phyloP scores from a whole-genome alignment of 2,113 vertebrate species.

The Phalacrocorax aristotelis region DNA sequence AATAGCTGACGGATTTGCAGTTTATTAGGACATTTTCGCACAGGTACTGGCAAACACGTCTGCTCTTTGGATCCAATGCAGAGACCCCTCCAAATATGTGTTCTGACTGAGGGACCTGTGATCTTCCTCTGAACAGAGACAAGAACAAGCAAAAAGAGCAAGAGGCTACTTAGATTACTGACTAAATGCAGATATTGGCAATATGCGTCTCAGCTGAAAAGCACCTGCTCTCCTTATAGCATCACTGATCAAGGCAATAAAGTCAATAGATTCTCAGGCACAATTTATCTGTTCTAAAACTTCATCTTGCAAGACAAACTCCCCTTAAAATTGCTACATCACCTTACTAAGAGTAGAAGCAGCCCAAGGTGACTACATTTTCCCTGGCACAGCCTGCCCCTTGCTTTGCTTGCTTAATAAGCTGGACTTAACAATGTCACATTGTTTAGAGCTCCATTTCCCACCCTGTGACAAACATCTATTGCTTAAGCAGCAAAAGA shows the following conservation, averaged over 20 bases:
- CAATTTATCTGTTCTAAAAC: not conserved
- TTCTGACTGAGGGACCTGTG: constrained; percentile 62
- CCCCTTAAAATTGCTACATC: not conserved
- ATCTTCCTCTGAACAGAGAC: constrained; percentile 70
- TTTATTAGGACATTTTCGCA: constrained; percentile 77
- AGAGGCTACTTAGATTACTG: not conserved
- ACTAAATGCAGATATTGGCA: not conserved
- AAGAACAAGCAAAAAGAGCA: not conserved
- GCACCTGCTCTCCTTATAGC: not conserved
- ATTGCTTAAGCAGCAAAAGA: not conserved
- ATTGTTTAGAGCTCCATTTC: not conserved
- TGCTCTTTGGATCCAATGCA: constrained; percentile 39
- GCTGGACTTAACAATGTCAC: not conserved
- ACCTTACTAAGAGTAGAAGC: not conserved
- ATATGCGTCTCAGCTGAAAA: not conserved
- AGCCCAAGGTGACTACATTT: not conserved
- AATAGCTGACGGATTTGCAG: constrained; percentile 84
- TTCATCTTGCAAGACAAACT: not conserved
- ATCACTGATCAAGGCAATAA: not conserved
- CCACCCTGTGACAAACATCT: not conserved
- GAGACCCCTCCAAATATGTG: constrained; percentile 67
- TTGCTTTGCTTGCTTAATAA: not conserved
- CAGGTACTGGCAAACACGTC: not conserved
- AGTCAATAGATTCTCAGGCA: not conserved
- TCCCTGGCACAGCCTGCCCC: not conserved